Conservation (phyloP, 2,888 invertebrate genomes). For the Andrena dorsata region DNA sequence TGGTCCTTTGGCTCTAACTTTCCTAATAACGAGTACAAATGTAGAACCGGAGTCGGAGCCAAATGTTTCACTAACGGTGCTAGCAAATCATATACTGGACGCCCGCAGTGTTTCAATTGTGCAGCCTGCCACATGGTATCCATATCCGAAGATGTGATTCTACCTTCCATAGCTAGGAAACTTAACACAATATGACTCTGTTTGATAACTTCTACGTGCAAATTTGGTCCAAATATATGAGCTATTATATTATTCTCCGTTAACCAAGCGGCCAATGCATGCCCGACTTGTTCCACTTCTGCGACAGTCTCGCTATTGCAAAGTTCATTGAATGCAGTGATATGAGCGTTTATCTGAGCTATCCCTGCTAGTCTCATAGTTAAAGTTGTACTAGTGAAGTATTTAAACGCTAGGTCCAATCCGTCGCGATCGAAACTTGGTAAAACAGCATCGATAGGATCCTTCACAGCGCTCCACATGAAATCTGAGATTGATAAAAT, state of each 20-base stretch:
- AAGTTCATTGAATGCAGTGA: slow-evolving; percentile 95
- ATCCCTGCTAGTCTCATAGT: slow-evolving; percentile 97
- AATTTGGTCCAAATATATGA: slow-evolving; percentile 98
- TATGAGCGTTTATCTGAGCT: slow-evolving; percentile 97
- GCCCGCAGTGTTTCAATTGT: slow-evolving; percentile 97
- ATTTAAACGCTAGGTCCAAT: slow-evolving; percentile 96
- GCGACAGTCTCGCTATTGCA: slow-evolving; percentile 95
- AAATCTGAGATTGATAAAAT: slow-evolving; percentile 88
- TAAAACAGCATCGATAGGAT: slow-evolving; percentile 93
- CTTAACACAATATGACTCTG: slow-evolving; percentile 97
- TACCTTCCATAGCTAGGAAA: slow-evolving; percentile 96
- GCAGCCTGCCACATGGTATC: slow-evolving; percentile 98
- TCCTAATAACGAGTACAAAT: slow-evolving; percentile 94
- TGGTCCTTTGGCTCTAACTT: slow-evolving; percentile 96
- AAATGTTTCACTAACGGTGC: slow-evolving; percentile 96
- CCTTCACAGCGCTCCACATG: slow-evolving; percentile 98
- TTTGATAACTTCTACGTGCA: slow-evolving; percentile 98
- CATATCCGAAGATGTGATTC: slow-evolving; percentile 95
- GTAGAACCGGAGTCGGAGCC: slow-evolving; percentile 94
- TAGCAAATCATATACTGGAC: slow-evolving; percentile 96
- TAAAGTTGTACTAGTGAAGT: slow-evolving; percentile 96
- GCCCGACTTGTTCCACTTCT: slow-evolving; percentile 94
- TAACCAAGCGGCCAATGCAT: slow-evolving; percentile 95
- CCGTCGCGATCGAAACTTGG: slow-evolving; percentile 95
- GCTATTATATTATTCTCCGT: slow-evolving; percentile 95